These are phyloP conservation scores for Drosophila limbata DNA, from an alignment of 2,888 invertebrate species.

Conservation along the genomic window DNA sequence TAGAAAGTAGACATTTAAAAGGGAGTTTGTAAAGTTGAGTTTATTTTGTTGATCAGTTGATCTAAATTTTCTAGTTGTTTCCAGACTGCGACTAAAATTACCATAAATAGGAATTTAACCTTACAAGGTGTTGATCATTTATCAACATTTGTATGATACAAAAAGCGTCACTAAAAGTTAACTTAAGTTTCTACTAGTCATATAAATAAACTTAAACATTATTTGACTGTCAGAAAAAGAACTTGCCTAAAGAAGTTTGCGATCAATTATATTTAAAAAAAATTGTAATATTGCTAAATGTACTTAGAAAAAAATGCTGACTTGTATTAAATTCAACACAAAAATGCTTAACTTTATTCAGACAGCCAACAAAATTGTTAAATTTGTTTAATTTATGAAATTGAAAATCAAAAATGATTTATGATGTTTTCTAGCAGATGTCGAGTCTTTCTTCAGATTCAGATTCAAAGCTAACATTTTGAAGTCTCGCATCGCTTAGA, in stretches of 20 bases:
- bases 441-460: neutral
- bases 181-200: neutral
- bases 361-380: neutral
- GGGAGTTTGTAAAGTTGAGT: neutral
- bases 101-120: neutral
- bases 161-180: neutral
- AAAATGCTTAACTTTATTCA: neutral
- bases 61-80: conserved; percentile 1
- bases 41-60: neutral
- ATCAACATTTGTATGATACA: neutral
- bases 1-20: neutral
- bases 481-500: no score
- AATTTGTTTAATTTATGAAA: neutral
- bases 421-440: conserved; percentile 17
- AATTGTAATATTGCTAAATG: neutral
- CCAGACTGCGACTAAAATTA: neutral
- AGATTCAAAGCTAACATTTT: no score
- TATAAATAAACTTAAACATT: neutral
- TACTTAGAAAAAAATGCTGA: conserved; percentile 1
- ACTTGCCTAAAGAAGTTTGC: neutral
- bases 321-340: neutral
- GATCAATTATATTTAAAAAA: neutral
- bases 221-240: neutral
- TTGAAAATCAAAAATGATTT: conserved; percentile 38
- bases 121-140: conserved; percentile 1